Conservation (phyloP, 2,888 invertebrate species). For the Amblyteles armatorius region DNA sequence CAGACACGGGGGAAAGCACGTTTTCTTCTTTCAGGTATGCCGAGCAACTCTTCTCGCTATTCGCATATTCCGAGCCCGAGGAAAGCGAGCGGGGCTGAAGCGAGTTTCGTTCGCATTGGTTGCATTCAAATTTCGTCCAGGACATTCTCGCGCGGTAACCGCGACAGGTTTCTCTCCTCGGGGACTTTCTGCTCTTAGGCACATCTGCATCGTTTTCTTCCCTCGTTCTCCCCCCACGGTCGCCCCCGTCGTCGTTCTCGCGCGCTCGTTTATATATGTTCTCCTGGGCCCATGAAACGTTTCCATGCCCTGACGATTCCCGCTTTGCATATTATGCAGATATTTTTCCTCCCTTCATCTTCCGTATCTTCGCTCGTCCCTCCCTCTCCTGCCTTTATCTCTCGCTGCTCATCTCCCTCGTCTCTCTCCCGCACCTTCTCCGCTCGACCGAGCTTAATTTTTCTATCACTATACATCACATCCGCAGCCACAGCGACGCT, state of each 20-base stretch:
- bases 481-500: neutral
- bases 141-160: slow-evolving; percentile 41
- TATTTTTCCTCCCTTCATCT: slow-evolving; percentile 61
- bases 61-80: neutral
- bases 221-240: slow-evolving; percentile 21
- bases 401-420: slow-evolving; percentile 26
- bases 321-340: slow-evolving; percentile 72
- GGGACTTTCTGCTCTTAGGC: slow-evolving; percentile 17
- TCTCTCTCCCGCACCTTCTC: slow-evolving; percentile 21
- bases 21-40: slow-evolving; percentile 26
- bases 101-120: slow-evolving; percentile 39
- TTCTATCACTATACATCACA: slow-evolving; percentile 6
- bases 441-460: slow-evolving; percentile 1
- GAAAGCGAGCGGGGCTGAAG: neutral
- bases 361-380: slow-evolving; percentile 12
- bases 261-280: slow-evolving; percentile 33
- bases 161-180: slow-evolving; percentile 46
- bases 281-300: slow-evolving; percentile 45
- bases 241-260: slow-evolving; percentile 21
- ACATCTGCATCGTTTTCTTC: slow-evolving; percentile 15
- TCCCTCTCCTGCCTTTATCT: slow-evolving; percentile 13
- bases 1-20: slow-evolving; percentile 29
- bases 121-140: slow-evolving; percentile 30
- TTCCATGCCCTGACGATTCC: slow-evolving; percentile 60
- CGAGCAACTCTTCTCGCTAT: slow-evolving; percentile 19